Base-by-base conservation (phyloP, 2,797 vertebrate genomes). In the Pseudochaenichthys georgianus region DNA sequence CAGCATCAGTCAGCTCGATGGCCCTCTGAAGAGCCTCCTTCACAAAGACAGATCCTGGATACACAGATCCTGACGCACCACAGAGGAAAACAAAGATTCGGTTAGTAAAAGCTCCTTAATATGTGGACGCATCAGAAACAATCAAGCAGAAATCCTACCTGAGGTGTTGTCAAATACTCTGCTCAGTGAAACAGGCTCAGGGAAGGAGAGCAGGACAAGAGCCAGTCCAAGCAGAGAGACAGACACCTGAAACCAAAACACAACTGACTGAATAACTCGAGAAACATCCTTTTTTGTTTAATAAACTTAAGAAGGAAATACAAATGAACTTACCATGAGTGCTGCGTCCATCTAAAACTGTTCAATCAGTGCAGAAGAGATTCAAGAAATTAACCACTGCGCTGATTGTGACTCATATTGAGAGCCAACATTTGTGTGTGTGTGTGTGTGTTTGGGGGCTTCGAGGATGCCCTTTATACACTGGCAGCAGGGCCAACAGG, bases 11-110 rank as follows among this genome's bases (percentile, higher is more conserved):
- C 75, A 95, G 85, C 70, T 94, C 89, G 19, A 73, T 80, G 1
- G 95, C 95, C 84, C 71, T 89, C 67, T 78, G 90, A 60, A 95
- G 87, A 81, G 95, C 94, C 76, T 94, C 92, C 67, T 87, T 80
- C 52, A 96, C 74, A 72, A 93, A 94, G 3, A 10, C 58, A 42
- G 94, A 94, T 10, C 94, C 93, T 67, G 80, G 73, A 77, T 89
- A 91, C 43, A 77, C 63, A n/a, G 74, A 13, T 70, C 78, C 93
- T 95, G 87, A 72, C 73, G 64, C 0, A 60, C 3, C 62, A 65
- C n/a, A 74, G 28, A 67, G 6, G n/a, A 16, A 51, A 71, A 55
- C 28, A 28, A 1, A 9, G 1, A 38, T 31, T 0, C 45, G 28
- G 45, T 73, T 57, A 57, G 21, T 54, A n/a, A 12, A 0, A 61